Conservation (phyloP, 2,113 vertebrate genomes). For the Trogon surrucura region DNA sequence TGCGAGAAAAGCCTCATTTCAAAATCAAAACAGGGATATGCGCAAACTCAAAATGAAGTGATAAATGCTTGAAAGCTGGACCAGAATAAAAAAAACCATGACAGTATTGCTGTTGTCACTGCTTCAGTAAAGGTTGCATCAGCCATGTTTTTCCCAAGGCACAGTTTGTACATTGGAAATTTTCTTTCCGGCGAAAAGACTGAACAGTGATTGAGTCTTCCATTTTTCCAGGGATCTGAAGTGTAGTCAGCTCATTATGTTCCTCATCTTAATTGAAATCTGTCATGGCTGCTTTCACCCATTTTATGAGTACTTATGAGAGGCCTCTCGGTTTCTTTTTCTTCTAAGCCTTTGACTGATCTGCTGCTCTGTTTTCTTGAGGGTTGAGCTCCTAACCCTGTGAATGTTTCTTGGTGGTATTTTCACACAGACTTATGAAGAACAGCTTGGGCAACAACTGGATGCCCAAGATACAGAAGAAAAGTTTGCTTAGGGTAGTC, state of each 20-base stretch:
- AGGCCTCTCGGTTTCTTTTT: neutral
- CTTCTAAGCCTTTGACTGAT: neutral
- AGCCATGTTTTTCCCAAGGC: neutral
- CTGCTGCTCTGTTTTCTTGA: neutral
- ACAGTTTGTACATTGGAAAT: neutral
- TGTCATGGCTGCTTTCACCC: neutral
- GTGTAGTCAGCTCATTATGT: neutral
- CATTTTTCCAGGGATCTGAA: neutral
- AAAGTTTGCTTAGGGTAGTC: neutral
- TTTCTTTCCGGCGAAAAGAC: neutral
- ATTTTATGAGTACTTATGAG: neutral
- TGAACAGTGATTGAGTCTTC: neutral
- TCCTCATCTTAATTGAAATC: neutral
- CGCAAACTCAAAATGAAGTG: neutral
- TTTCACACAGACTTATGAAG: neutral
- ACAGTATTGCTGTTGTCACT: neutral
- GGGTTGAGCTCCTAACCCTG: neutral
- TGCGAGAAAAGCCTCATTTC: constrained; percentile 35
- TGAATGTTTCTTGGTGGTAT: neutral
- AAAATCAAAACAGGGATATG: constrained; percentile 57
- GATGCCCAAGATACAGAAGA: neutral
- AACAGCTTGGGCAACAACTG: neutral
- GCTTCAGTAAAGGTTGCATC: neutral
- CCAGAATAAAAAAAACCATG: neutral
- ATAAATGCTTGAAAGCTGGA: neutral